Evolutionary conservation across 2,113 vertebrate genomes (phyloP).

Genomic region (Nycticryphes semicollaris): DNA sequence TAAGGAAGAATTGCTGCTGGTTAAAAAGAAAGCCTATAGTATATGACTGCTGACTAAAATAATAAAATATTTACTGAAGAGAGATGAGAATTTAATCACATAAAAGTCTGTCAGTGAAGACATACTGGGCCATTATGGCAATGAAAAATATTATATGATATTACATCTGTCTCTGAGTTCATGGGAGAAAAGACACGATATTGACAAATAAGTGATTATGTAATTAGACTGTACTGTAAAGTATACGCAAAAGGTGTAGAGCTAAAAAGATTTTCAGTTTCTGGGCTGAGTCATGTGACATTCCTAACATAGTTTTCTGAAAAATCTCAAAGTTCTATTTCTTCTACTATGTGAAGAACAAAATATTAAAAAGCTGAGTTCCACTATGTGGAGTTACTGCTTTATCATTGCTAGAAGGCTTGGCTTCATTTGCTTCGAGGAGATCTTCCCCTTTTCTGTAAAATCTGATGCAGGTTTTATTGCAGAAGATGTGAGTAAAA

Average conservation of each 20-base stretch:
- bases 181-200: not conserved
- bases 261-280: not conserved
- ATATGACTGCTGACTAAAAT: slow-evolving; percentile 28
- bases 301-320: not conserved
- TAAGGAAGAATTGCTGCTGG: not conserved
- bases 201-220: not conserved
- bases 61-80: slow-evolving; percentile 4
- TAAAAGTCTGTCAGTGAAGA: not conserved
- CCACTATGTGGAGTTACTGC: not conserved
- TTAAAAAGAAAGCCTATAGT: not conserved
- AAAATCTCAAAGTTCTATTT: not conserved
- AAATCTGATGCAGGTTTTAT: not conserved
- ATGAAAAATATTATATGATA: not conserved
- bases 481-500: not conserved
- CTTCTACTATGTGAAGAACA: not conserved
- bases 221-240: not conserved
- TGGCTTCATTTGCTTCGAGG: not conserved
- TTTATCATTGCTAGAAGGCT: not conserved
- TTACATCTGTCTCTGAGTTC: not conserved
- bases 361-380: not conserved
- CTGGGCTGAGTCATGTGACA: not conserved
- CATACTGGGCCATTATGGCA: not conserved
- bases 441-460: not conserved
- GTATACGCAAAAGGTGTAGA: not conserved
- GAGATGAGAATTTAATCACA: slow-evolving; percentile 20